Conservation (phyloP, 2,888 invertebrate species). For the Augiades crinisus region DNA sequence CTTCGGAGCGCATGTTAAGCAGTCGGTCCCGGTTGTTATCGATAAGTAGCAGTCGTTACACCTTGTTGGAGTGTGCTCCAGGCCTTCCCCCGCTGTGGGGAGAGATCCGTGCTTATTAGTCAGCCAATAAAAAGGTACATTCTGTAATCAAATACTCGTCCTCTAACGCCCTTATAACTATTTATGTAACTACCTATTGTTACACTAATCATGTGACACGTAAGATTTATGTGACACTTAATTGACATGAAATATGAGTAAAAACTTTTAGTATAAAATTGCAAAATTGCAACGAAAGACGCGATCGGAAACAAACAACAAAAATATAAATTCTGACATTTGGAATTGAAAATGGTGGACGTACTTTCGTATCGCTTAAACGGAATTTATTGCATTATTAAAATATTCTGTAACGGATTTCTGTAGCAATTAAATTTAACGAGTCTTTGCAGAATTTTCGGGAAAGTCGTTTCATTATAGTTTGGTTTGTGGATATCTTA, state of each 20-base stretch:
- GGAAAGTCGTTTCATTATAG: neutral
- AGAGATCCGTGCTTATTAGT: too few species aligned
- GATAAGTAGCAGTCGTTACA: too few species aligned
- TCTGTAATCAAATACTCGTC: too few species aligned
- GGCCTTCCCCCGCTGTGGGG: too few species aligned
- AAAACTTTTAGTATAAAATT: constrained; percentile 13
- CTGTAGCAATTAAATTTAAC: constrained; percentile 25
- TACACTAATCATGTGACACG: too few species aligned
- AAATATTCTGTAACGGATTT: constrained; percentile 21
- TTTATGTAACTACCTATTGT: too few species aligned
- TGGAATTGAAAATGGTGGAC: constrained; percentile 21
- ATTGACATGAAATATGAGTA: constrained; percentile 2
- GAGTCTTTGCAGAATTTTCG: constrained; percentile 9
- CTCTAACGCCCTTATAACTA: too few species aligned
- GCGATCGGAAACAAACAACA: constrained; percentile 20
- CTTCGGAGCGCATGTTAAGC: too few species aligned
- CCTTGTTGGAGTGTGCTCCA: too few species aligned
- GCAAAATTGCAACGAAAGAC: constrained; percentile 1
- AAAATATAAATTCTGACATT: constrained; percentile 26
- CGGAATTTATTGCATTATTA: constrained; percentile 22
- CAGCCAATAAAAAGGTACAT: too few species aligned
- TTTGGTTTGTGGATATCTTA: neutral
- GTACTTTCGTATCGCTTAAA: constrained; percentile 15
- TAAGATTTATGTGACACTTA: too few species aligned
- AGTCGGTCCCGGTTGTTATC: too few species aligned